Conservation (phyloP, 2,113 vertebrate species). For the Oncorhynchus gorbuscha region DNA sequence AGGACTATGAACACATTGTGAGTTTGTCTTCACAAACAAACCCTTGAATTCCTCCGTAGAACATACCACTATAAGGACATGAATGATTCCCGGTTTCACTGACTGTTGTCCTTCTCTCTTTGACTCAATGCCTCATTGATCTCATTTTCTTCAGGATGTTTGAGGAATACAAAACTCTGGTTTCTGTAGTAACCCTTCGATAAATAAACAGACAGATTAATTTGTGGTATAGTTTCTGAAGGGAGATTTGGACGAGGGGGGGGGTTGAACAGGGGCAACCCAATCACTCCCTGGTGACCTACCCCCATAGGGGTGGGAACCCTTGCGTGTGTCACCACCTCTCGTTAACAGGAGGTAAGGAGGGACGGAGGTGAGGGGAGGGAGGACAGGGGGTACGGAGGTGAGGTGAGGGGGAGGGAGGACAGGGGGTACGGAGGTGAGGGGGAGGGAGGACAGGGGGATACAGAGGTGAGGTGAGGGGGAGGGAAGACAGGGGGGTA, state of each 20-base stretch:
- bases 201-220: background rate
- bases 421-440: no score
- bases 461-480: no score
- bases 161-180: slow-evolving; percentile 46
- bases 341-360: background rate
- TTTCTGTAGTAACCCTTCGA: slow-evolving; percentile 46
- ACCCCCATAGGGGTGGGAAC: background rate
- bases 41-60: background rate
- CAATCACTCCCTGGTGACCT: background rate
- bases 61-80: background rate
- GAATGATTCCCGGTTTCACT: background rate
- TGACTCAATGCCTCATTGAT: background rate
- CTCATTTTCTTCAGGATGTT: slow-evolving; percentile 38
- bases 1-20: background rate
- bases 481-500: no score
- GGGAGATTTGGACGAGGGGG: slow-evolving; percentile 19
- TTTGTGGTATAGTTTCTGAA: no score
- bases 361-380: background rate
- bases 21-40: background rate
- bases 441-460: no score
- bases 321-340: background rate
- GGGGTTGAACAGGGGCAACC: background rate
- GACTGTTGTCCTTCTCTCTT: background rate
- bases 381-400: background rate
- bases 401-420: background rate